A percentile compares a stretch with the other conserved stretches of the same genome.
Conservation (phyloP, 2,797 vertebrate species). For the Poeciliopsis gracilis region DNA sequence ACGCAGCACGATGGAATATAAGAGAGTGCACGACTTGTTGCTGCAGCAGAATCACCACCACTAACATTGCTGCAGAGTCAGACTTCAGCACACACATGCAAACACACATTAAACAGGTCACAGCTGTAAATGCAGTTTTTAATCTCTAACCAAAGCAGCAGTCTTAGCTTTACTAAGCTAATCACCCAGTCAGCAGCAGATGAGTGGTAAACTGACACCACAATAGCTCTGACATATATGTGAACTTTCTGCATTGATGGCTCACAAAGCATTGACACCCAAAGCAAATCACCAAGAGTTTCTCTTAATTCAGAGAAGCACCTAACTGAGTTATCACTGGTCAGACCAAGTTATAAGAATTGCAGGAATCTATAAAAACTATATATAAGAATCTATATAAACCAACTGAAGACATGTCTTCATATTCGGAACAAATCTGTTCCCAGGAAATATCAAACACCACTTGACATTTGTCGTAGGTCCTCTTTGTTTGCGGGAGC, state of each 20-base stretch:
- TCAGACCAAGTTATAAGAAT: not conserved
- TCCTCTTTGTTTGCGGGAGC: not conserved
- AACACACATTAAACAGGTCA: not conserved
- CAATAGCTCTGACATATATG: not conserved
- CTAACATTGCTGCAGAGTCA: not conserved
- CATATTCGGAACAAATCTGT: not conserved
- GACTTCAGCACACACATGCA: not conserved
- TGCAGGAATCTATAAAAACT: not conserved
- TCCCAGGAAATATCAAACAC: not conserved
- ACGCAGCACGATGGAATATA: not conserved
- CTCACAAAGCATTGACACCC: not conserved
- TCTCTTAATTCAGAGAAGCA: not conserved
- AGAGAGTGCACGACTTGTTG: not conserved
- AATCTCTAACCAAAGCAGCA: not conserved
- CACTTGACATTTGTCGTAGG: not conserved
- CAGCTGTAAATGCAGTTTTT: not conserved
- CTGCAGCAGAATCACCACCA: not conserved
- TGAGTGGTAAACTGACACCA: not conserved
- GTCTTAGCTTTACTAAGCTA: not conserved
- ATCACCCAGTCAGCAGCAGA: not conserved
- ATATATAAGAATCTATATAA: too few relatives aligned
- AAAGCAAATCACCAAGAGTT: not conserved
- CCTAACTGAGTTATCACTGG: not conserved
- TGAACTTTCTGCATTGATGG: not conserved
- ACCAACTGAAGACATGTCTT: not conserved